These are phyloP conservation scores for Phycodurus eques DNA, from an alignment of 2,113 vertebrate genomes.

Conservation along the genomic window DNA sequence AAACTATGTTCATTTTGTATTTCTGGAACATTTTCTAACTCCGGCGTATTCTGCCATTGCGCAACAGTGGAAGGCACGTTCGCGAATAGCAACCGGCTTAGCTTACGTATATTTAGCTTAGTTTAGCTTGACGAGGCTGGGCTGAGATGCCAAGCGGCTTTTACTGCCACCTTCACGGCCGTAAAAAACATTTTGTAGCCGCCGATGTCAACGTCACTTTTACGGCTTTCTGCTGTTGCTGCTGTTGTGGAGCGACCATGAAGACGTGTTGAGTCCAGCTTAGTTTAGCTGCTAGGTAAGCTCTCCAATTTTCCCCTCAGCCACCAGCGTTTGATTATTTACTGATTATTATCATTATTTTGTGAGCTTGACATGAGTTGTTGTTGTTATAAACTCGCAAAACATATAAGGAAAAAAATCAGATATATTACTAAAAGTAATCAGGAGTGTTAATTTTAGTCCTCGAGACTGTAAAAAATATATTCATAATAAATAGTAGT, in stretches of 20 bases:
- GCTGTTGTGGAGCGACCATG: background rate
- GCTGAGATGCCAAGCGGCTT: slow-evolving; percentile 37
- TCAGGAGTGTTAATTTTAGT: background rate
- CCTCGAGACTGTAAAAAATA: background rate
- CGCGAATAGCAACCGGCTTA: slow-evolving; percentile 15
- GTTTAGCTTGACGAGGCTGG: background rate
- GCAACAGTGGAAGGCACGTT: slow-evolving; percentile 34
- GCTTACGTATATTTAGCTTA: background rate
- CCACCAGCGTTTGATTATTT: background rate
- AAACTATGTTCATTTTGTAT: background rate
- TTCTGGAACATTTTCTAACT: background rate
- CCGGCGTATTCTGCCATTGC: slow-evolving; percentile 26
- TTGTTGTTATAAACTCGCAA: background rate
- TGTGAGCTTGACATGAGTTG: background rate
- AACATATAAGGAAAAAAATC: background rate
- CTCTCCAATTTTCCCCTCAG: background rate
- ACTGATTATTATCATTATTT: background rate
- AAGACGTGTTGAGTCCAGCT: slow-evolving; percentile 15
- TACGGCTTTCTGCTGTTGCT: background rate
- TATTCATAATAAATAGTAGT: too few species aligned
- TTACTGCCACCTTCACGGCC: background rate
- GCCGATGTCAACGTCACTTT: background rate
- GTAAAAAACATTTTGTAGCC: background rate
- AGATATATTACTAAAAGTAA: background rate
- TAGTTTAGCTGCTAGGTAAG: slow-evolving; percentile 37